These are phyloP conservation scores for Drosophila varians DNA, from an alignment of 1,140 invertebrate species.

Conservation along the genomic window DNA sequence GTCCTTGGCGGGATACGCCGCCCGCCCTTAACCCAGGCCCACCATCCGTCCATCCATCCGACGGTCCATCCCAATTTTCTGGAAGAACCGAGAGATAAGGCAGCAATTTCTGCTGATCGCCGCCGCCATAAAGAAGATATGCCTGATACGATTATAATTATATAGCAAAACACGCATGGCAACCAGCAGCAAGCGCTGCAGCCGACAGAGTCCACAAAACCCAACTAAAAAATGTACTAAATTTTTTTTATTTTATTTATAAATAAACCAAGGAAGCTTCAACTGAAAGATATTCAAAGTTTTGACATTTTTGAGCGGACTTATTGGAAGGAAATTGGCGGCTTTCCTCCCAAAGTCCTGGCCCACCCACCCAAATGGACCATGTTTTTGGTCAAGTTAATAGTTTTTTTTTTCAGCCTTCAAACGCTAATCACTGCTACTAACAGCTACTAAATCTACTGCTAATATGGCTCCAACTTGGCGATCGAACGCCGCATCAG, in stretches of 20 bases:
- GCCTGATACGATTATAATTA: conserved; percentile 60
- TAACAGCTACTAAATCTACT: neutral
- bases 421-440: neutral
- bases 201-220: no score
- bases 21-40: conserved; percentile 3
- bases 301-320: neutral
- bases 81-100: conserved; percentile 31
- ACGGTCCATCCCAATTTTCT: conserved; percentile 25
- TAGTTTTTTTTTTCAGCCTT: neutral
- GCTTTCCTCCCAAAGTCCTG: no score
- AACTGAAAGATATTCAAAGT: neutral
- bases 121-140: conserved; percentile 41
- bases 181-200: conserved; percentile 11
- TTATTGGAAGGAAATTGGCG: neutral
- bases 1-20: conserved; percentile 58
- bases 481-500: neutral
- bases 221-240: conserved; percentile 21
- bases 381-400: neutral
- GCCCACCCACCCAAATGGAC: neutral
- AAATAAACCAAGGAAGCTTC: no score
- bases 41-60: neutral
- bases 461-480: neutral
- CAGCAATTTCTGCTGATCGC: conserved; percentile 43
- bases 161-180: conserved; percentile 41
- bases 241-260: neutral